These are phyloP conservation scores for Danaus chrysippus DNA, from an alignment of 2,888 invertebrate genomes.

Conservation along the genomic window DNA sequence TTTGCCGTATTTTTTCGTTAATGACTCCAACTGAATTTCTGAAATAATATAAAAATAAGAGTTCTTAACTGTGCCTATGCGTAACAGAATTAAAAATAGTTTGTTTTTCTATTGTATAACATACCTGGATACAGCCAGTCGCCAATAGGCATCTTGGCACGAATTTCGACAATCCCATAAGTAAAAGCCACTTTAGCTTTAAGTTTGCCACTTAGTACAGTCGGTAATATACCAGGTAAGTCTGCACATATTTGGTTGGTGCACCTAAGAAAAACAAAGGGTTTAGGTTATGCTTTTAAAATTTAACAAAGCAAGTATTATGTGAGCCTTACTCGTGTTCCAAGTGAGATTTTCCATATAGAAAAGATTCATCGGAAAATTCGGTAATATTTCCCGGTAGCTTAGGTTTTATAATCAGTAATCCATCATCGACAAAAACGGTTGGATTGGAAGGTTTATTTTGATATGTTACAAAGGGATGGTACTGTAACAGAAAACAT, in stretches of 20 bases:
- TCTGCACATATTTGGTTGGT: constrained; percentile 56
- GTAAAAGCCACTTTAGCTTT: constrained; percentile 82
- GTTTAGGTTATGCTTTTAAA: background rate
- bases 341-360: constrained; percentile 46
- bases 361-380: constrained; percentile 46
- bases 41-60: constrained; percentile 5
- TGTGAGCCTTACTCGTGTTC: constrained; percentile 41
- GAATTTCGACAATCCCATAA: constrained; percentile 83
- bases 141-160: constrained; percentile 85
- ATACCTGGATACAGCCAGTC: constrained; percentile 82
- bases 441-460: constrained; percentile 38
- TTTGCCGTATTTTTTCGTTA: constrained; percentile 73
- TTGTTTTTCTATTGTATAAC: background rate
- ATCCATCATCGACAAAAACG: constrained; percentile 42
- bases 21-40: constrained; percentile 59
- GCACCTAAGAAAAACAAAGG: constrained; percentile 17
- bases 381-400: constrained; percentile 46
- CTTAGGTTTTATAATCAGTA: constrained; percentile 47
- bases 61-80: background rate
- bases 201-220: constrained; percentile 81
- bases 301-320: background rate
- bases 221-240: constrained; percentile 80
- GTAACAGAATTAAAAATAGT: background rate
- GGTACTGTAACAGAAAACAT: constrained; percentile 41
- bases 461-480: constrained; percentile 60